Evolutionary conservation across 2,113 vertebrate species (phyloP).

Genomic region (Rhodinocichla rosea): DNA sequence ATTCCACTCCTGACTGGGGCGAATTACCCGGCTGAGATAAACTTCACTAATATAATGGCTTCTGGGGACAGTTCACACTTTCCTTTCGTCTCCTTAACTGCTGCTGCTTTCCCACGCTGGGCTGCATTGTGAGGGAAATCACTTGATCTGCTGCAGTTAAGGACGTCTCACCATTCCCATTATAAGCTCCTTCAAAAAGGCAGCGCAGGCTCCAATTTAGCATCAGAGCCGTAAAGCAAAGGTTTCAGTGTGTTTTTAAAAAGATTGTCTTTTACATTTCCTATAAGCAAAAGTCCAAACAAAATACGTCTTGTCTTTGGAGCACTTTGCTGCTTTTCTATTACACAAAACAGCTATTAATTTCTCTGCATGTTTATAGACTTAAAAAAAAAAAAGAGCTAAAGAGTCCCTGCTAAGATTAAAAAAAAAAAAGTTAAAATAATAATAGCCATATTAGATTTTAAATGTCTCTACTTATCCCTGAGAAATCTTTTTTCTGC

Average conservation of each 20-base stretch:
- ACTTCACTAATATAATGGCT: constrained; percentile 38
- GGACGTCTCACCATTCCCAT: not conserved
- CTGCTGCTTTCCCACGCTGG: constrained; percentile 3
- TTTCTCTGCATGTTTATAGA: not conserved
- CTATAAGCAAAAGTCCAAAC: not conserved
- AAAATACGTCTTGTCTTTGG: not conserved
- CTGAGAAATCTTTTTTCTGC: not conserved
- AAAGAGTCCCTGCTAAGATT: not conserved
- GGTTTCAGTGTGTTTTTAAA: not conserved
- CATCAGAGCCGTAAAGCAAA: not conserved
- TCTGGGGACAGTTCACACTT: constrained; percentile 41
- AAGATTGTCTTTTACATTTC: not conserved
- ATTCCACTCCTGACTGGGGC: constrained; percentile 11
- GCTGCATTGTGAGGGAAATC: not conserved
- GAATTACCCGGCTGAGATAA: constrained; percentile 50
- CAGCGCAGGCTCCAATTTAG: not conserved
- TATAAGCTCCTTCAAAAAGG: not conserved
- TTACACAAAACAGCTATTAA: not conserved
- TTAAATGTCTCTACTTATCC: not conserved
- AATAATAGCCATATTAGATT: not conserved
- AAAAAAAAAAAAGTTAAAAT: not conserved
- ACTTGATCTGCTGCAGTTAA: constrained; percentile 41
- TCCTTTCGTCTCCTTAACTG: constrained; percentile 22
- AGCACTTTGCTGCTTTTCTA: not conserved
- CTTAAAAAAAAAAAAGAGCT: not conserved